Percentiles rank a stretch among this genome's conserved stretches.
These are phyloP conservation scores for Zonotrichia leucophrys DNA, from an alignment of 2,113 vertebrate genomes.

Conservation along the genomic window DNA sequence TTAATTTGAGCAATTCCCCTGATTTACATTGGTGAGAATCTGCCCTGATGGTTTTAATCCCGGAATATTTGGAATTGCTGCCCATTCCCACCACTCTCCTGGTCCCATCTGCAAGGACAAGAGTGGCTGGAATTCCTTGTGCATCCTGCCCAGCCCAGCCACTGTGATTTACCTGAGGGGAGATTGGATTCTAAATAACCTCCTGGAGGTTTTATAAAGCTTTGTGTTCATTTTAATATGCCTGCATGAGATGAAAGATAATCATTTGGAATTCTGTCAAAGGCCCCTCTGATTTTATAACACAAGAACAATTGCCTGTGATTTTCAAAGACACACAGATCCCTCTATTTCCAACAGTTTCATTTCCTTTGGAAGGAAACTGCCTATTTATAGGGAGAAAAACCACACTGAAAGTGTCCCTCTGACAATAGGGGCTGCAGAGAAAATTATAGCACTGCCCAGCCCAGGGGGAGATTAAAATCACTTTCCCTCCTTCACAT, in stretches of 20 bases:
- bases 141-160: constrained; percentile 4
- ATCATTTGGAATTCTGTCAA: constrained; percentile 65
- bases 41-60: background rate
- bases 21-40: background rate
- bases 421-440: constrained; percentile 60
- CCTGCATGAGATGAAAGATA: constrained; percentile 50
- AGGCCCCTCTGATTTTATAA: constrained; percentile 61
- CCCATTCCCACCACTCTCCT: background rate
- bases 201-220: constrained; percentile 9
- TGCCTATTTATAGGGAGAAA: constrained; percentile 69
- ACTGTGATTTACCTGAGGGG: constrained; percentile 40
- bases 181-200: constrained; percentile 46
- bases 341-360: constrained; percentile 56
- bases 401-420: constrained; percentile 48
- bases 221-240: constrained; percentile 49
- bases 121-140: constrained; percentile 2
- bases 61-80: background rate
- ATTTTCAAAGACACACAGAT: constrained; percentile 72
- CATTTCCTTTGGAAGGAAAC: constrained; percentile 72
- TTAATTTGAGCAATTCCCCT: background rate
- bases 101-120: background rate
- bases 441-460: constrained; percentile 51
- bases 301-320: constrained; percentile 70
- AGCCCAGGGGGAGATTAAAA: constrained; percentile 27
- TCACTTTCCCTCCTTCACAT: background rate